Evolutionary conservation across 2,888 invertebrate species (phyloP).

Genomic region (Schizaphis graminum): DNA sequence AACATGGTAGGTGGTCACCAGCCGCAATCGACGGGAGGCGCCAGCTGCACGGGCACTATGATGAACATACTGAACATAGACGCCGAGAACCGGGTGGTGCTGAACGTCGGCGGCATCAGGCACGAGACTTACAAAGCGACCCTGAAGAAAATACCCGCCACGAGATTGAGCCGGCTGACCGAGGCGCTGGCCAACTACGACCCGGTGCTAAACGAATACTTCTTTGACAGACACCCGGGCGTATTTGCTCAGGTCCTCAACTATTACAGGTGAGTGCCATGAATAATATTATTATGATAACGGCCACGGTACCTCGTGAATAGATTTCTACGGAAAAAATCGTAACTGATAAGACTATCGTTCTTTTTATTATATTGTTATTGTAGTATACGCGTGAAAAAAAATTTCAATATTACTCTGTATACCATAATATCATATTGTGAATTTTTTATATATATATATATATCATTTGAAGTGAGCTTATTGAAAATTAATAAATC

Average conservation of each 20-base stretch:
- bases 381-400: not conserved
- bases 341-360: not conserved
- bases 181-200: conserved; percentile 99
- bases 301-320: rapidly evolving
- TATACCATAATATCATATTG: not conserved
- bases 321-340: not conserved
- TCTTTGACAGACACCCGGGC: conserved; percentile 98
- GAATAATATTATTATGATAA: not conserved
- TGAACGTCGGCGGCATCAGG: conserved; percentile 98
- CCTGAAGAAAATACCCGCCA: conserved; percentile 97
- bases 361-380: not conserved
- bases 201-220: conserved; percentile 98
- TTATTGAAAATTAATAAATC: not conserved
- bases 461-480: not conserved
- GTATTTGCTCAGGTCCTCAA: conserved; percentile 97
- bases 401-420: no score
- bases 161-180: conserved; percentile 90
- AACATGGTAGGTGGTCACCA: conserved; percentile 66
- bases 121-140: conserved; percentile 96
- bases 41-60: conserved; percentile 69
- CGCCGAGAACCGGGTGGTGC: conserved; percentile 97
- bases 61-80: conserved; percentile 96
- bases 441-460: not conserved
- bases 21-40: conserved; percentile 58
- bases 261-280: conserved; percentile 83